phyloP scores from a whole-genome alignment of 2,888 invertebrate genomes.

The Eustalomyia histrio region DNA sequence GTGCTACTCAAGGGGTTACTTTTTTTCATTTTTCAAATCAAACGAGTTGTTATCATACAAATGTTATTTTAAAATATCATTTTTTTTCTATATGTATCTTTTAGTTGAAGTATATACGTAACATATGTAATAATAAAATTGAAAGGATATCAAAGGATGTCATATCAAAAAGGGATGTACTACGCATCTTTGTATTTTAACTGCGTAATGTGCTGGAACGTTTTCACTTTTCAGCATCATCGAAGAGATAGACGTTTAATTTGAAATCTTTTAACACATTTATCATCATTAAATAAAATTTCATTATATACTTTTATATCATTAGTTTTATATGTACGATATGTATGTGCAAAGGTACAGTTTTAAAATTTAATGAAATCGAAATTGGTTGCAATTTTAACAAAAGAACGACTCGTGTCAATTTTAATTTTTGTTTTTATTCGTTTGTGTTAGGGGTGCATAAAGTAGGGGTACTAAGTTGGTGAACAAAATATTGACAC shows the following conservation, averaged over 20 bases:
- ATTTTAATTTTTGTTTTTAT: not conserved
- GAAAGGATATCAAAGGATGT: slow-evolving; percentile 50
- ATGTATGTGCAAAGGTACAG: slow-evolving; percentile 1
- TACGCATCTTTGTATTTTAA: slow-evolving; percentile 19
- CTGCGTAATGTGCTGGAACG: slow-evolving; percentile 36
- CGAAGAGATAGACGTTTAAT: not conserved
- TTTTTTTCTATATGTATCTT: slow-evolving; percentile 7
- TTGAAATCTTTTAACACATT: slow-evolving; percentile 36
- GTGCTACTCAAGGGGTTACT: slow-evolving; percentile 47
- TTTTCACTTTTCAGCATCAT: slow-evolving; percentile 44
- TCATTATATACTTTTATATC: slow-evolving; percentile 33
- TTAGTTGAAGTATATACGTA: not conserved
- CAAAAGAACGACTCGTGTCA: not conserved
- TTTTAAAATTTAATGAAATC: slow-evolving; percentile 18
- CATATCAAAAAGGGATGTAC: slow-evolving; percentile 46
- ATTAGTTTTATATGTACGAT: not conserved
- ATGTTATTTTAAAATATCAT: slow-evolving; percentile 48
- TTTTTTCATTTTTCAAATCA: slow-evolving; percentile 22
- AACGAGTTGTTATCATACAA: slow-evolving; percentile 33
- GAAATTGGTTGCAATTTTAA: not conserved
- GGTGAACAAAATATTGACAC: not conserved
- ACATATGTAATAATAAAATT: slow-evolving; percentile 18
- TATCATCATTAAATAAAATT: slow-evolving; percentile 57
- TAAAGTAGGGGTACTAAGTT: not conserved
- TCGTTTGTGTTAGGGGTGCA: slow-evolving; percentile 3